Evolutionary conservation across 2,888 invertebrate species (phyloP), one percentile per base, ranked within the genome.

Genomic region (Polydrusus pterygomalis): DNA sequence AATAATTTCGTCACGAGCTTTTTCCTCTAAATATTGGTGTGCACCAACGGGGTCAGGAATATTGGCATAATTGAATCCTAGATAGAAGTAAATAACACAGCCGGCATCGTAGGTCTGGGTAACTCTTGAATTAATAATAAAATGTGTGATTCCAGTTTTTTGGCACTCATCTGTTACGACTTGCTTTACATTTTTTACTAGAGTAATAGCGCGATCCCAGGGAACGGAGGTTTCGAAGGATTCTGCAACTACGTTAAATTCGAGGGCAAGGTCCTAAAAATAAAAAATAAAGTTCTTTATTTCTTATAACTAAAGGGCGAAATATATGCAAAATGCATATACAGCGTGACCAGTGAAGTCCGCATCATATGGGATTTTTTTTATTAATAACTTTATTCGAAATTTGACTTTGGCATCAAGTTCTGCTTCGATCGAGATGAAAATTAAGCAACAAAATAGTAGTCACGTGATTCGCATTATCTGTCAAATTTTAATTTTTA

Each of bases 221-320:
- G 99, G 95, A 1, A 98, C 98, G 0, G 99, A 99, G 0, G 99
- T 99, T 89, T 99, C 99, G 89, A 99, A 99, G 0, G 98, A 98
- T 87, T 99, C 99, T 0, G 97, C 95, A 1, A 98, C 93, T 17
- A 98, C 91, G 80, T 93, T 91, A 87, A 94, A 96, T 70, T 96
- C 94, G 79, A 99, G 90, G 0, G 94, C 98, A 64, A 98, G 89
- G 87, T 99, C 99, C 96, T 97, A 87, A 8, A 87, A 88, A 74
- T 69, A 45, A 70, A 47, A 25, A 54, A 49, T 51, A 34, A 43
- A n/a, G n/a, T n/a, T n/a, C n/a, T n/a, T n/a, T n/a, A n/a, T n/a
- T n/a, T n/a, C n/a, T n/a, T n/a, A n/a, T n/a, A n/a, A n/a, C n/a
- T n/a, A n/a, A n/a, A n/a, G n/a, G n/a, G n/a, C n/a, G n/a, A n/a